phyloP scores from a whole-genome alignment of 1,140 invertebrate genomes.

The Gonatopus flavifemur region DNA sequence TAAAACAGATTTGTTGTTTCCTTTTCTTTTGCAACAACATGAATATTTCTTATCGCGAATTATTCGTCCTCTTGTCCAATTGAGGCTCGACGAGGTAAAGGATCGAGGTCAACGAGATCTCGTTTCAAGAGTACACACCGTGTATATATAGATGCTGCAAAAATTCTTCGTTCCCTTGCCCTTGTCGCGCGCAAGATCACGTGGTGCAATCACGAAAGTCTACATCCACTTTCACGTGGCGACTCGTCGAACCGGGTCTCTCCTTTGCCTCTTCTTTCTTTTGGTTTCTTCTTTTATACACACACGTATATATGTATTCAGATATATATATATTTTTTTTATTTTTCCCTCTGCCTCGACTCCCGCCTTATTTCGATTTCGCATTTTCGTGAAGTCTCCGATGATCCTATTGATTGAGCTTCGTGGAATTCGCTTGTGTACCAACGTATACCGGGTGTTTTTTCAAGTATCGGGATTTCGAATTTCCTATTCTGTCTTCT shows the following conservation, averaged over 20 bases:
- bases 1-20: not conserved
- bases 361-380: not conserved
- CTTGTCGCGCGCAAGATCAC: constrained; percentile 18
- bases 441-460: too few relatives aligned
- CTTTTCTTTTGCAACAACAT: not conserved
- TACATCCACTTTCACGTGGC: constrained; percentile 44
- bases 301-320: too few relatives aligned
- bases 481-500: too few relatives aligned
- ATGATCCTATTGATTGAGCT: constrained; percentile 2
- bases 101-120: too few relatives aligned
- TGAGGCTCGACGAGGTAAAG: constrained; percentile 32
- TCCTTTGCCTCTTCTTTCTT: constrained; percentile 2
- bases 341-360: not conserved
- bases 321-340: too few relatives aligned
- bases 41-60: too few relatives aligned
- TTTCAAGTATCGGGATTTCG: too few relatives aligned
- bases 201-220: constrained; percentile 37
- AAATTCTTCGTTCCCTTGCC: constrained; percentile 23
- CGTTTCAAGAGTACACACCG: too few relatives aligned
- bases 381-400: not conserved
- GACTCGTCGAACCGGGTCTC: constrained; percentile 31
- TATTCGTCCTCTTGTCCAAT: not conserved
- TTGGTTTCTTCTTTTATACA: too few relatives aligned
- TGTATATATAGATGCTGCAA: constrained; percentile 18
- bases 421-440: not conserved